Conservation (phyloP, 2,888 invertebrate species). For the Blastobasis lacticolella region DNA sequence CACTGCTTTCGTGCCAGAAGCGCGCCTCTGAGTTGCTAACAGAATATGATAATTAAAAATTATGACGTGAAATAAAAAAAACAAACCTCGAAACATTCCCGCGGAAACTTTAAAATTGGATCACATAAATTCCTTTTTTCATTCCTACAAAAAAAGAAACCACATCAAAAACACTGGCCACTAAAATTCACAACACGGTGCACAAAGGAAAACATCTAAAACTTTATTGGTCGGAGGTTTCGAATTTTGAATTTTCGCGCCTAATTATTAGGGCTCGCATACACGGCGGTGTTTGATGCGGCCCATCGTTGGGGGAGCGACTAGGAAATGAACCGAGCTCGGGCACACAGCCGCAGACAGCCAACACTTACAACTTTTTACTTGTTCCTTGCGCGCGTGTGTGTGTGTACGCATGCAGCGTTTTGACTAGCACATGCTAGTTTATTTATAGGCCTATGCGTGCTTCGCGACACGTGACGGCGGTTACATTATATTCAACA, state of each 20-base stretch:
- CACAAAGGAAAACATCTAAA: conserved; percentile 16
- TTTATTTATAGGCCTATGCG: conserved; percentile 53
- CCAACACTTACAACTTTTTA: conserved; percentile 24
- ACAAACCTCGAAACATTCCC: conserved; percentile 44
- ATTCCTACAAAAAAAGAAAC: neutral
- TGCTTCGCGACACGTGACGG: conserved; percentile 19
- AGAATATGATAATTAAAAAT: conserved; percentile 14
- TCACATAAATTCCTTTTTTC: conserved; percentile 14
- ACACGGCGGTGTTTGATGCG: conserved; percentile 65
- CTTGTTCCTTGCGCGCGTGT: conserved; percentile 27
- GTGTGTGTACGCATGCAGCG: conserved; percentile 40
- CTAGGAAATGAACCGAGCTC: conserved; percentile 62
- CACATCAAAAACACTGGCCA: conserved; percentile 20
- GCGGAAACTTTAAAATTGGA: conserved; percentile 13
- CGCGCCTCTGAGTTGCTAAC: conserved; percentile 17
- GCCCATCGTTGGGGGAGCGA: conserved; percentile 59
- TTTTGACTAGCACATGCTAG: conserved; percentile 52
- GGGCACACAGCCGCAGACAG: conserved; percentile 33
- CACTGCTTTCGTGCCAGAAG: conserved; percentile 19
- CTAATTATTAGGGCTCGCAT: conserved; percentile 64
- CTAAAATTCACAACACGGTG: conserved; percentile 20
- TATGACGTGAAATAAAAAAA: conserved; percentile 1
- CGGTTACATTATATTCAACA: conserved; percentile 2
- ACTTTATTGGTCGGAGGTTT: conserved; percentile 10
- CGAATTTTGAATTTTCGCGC: conserved; percentile 50